Evolutionary conservation across 2,888 invertebrate species (phyloP), one percentile per base, ranked within the genome.

Genomic region (Orthosia gracilis): DNA sequence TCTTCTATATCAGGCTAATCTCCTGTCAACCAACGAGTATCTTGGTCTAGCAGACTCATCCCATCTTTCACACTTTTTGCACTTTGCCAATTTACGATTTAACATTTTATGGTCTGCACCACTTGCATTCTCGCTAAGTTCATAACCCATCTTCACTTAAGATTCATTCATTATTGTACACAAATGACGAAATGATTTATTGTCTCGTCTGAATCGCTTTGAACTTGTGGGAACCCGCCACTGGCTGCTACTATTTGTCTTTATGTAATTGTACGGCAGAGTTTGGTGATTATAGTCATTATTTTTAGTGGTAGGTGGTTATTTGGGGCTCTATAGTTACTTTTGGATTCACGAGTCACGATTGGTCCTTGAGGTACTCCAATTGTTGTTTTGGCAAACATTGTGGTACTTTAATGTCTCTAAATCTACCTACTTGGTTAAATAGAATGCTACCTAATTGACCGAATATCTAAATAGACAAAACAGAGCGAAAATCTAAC

Each of bases 181-280:
- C 73, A 68, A 55, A 76, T 84, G 71, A 80, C 55, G 67, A 70
- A 82, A 82, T 73, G 65, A 84, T 82, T 80, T 73, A 84, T 57
- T 72, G 81, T 62, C 59, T 70, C 18, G 55, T 61, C 62, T 74
- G 55, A 52, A 69, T 76, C 13, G 62, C 69, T 81, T 84, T 82
- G 71, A 81, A 84, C 71, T 84, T 82, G 82, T 82, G 82, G 81
- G 82, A 82, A 84, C 61, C 80, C 65, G 81, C 71, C n/a, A 45
- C 61, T 47, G 49, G 47, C 49, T 55, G 54, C 64, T 65, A 80
- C 67, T 61, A 83, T 71, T 80, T 69, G 54, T n/a, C 62, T 69
- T 73, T 65, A 69, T 49, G 59, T 73, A 73, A 70, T 73, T 64
- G 58, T 54, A 59, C 54, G 54, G 66, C 66, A 26, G 54, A 21